These are phyloP conservation scores for Rhyacichthys aspro DNA, from an alignment of 2,797 vertebrate genomes.

Conservation along the genomic window DNA sequence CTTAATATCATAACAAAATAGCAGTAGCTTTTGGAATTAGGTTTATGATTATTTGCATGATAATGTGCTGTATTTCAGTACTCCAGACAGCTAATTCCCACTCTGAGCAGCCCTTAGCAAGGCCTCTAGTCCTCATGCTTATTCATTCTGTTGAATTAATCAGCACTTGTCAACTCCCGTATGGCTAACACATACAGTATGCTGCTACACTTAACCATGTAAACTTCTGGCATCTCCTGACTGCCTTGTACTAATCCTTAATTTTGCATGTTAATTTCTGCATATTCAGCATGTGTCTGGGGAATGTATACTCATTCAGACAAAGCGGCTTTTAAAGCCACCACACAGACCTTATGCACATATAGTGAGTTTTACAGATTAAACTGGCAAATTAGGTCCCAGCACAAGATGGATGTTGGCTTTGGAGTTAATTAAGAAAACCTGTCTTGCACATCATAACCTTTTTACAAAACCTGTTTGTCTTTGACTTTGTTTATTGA, in stretches of 20 bases:
- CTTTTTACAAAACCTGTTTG: conserved; percentile 41
- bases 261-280: conserved; percentile 39
- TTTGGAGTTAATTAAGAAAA: conserved; percentile 61
- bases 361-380: conserved; percentile 51
- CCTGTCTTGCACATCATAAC: conserved; percentile 55
- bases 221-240: conserved; percentile 35
- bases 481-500: conserved; percentile 12
- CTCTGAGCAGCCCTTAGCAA: conserved; percentile 13
- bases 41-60: conserved; percentile 15
- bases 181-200: conserved; percentile 13
- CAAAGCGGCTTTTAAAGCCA: conserved; percentile 41
- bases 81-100: conserved; percentile 2
- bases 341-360: conserved; percentile 52
- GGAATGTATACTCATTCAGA: conserved; percentile 29
- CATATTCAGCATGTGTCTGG: conserved; percentile 45
- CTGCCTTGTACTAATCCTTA: conserved; percentile 46
- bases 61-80: background rate
- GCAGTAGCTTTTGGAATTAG: too few relatives aligned
- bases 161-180: conserved; percentile 38
- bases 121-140: conserved; percentile 40
- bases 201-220: conserved; percentile 31
- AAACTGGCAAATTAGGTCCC: conserved; percentile 60
- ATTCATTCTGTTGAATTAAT: conserved; percentile 42
- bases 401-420: conserved; percentile 50
- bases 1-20: too few relatives aligned